Base-by-base conservation (phyloP, 2,888 invertebrate species). In the Psylliodes chrysocephalus region DNA sequence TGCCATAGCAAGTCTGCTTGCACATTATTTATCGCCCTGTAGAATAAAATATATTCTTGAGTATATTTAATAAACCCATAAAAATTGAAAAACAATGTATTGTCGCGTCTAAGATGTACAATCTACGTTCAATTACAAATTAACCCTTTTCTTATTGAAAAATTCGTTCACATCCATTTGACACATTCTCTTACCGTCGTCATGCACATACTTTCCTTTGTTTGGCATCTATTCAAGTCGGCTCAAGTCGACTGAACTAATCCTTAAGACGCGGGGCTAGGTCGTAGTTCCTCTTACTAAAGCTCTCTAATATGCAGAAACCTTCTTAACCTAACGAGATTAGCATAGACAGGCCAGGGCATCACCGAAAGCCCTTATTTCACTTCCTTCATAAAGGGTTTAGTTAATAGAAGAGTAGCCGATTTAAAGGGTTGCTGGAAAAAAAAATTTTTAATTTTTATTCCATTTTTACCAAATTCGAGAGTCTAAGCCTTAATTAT, bases 271-370 rank as follows among this genome's bases (percentile, higher is more conserved):
- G 86, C 74, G 70, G 71, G 75, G 76, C 75, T 75, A 76, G 76
- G 78, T 78, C 77, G 57, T 77, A 77, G 78, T 79, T 78, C 77
- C 79, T 81, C 78, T 75, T 77, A 77, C 79, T 86, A 87, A 87
- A 87, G 86, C 87, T 87, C 80, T 85, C 86, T 88, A 87, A 88
- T 88, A 87, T 87, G 87, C 86, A 86, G 87, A 88, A 88, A 88
- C 87, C 88, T 87, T 88, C 88, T 88, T 88, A 88, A 86, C 86
- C 87, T 88, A 88, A 88, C 88, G 87, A 87, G 88, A 88, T 88
- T 88, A 88, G 86, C 87, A 86, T 83, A 84, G 82, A 85, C 86
- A 86, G 86, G 86, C 82, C 84, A 85, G 85, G 85, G 30, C 14
- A 49, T 49, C 70, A 75, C 74, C 77, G 85, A 85, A 57, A 74